A percentile compares a stretch with the other conserved stretches of the same genome.
Conservation (phyloP, 2,113 vertebrate genomes). For the Chaenocephalus aceratus region DNA sequence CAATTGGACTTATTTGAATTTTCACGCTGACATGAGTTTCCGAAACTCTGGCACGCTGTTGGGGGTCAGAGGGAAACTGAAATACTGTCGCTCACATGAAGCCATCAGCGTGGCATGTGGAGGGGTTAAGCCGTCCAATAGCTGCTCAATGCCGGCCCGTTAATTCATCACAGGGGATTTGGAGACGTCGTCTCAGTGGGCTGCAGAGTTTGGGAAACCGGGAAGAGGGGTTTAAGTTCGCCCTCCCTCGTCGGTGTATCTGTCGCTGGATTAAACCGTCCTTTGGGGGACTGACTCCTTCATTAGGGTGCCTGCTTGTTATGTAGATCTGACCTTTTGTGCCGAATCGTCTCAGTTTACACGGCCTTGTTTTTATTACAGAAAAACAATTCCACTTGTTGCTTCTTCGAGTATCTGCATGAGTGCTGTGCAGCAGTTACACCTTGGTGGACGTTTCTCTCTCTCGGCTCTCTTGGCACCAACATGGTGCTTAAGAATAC, state of each 20-base stretch:
- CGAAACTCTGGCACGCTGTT: not conserved
- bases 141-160: conserved; percentile 36
- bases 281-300: not conserved
- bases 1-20: not conserved
- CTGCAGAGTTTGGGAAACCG: not conserved
- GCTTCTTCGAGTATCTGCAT: too few species aligned
- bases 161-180: conserved; percentile 46
- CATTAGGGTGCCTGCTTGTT: not conserved
- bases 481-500: too few species aligned
- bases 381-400: too few species aligned
- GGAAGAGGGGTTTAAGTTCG: conserved; percentile 7
- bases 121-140: conserved; percentile 48
- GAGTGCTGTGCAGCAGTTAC: too few species aligned
- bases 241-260: not conserved
- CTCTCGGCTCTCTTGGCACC: too few species aligned
- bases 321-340: not conserved
- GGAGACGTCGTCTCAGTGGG: conserved; percentile 44
- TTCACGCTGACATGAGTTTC: not conserved
- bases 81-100: conserved; percentile 37
- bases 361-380: too few species aligned
- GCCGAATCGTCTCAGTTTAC: too few species aligned
- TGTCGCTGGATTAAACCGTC: conserved; percentile 18
- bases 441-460: too few species aligned
- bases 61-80: not conserved
- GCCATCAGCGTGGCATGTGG: conserved; percentile 28